These are phyloP conservation scores for Enteromius anoplus DNA, from an alignment of 2,797 vertebrate genomes.

Conservation along the genomic window DNA sequence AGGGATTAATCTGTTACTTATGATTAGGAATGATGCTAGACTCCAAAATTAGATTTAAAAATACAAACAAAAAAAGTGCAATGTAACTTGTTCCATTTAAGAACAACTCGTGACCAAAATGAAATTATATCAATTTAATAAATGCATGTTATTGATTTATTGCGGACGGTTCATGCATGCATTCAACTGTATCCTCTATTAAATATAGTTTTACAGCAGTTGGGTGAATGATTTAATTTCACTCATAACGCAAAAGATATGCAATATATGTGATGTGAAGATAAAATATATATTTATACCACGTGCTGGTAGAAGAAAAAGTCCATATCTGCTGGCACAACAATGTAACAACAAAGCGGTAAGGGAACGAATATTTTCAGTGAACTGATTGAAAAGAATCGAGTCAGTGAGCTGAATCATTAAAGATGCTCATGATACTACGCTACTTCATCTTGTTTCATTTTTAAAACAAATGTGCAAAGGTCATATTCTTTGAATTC, in stretches of 20 bases:
- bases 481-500: background rate
- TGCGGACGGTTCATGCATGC: no score
- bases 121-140: background rate
- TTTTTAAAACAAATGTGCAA: background rate
- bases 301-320: background rate
- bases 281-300: no score
- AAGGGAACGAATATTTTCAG: background rate
- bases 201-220: no score
- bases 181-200: no score
- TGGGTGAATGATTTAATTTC: background rate
- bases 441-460: background rate
- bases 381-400: background rate
- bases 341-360: background rate
- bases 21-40: background rate
- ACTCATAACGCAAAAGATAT: background rate
- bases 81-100: background rate
- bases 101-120: background rate
- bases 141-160: background rate
- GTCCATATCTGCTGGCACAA: background rate
- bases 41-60: background rate
- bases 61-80: background rate
- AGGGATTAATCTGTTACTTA: background rate
- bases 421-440: background rate
- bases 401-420: slow-evolving; percentile 3
- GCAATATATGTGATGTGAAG: no score